Conservation (phyloP, 1,140 invertebrate species). For the Drosophila chauvacae region DNA sequence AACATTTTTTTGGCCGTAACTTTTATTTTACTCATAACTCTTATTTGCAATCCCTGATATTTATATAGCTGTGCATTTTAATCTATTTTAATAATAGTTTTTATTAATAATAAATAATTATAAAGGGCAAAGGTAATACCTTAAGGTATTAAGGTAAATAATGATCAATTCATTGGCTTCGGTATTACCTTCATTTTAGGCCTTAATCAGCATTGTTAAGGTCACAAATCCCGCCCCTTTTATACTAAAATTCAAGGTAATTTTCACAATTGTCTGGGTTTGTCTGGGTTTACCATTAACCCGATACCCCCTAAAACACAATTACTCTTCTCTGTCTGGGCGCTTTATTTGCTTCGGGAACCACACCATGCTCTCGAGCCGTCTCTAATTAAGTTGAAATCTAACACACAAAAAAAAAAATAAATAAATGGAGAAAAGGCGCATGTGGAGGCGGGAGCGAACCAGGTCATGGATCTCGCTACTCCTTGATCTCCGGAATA, state of each 20-base stretch:
- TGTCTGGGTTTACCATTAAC: background rate
- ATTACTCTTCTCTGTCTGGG: constrained; percentile 12
- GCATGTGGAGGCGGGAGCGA: background rate
- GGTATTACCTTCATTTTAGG: background rate
- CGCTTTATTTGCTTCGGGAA: constrained; percentile 64
- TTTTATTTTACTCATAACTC: too few relatives aligned
- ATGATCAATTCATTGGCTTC: background rate
- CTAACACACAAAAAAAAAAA: constrained; percentile 35
- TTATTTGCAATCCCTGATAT: too few relatives aligned
- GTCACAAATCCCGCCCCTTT: background rate
- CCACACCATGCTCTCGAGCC: constrained; percentile 40
- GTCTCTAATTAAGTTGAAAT: constrained; percentile 14
- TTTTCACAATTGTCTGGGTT: background rate
- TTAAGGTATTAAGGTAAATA: too few relatives aligned
- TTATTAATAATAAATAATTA: background rate
- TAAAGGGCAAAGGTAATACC: background rate
- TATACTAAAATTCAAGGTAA: fast-evolving
- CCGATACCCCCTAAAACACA: constrained; percentile 1
- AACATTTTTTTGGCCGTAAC: too few relatives aligned
- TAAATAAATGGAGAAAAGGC: background rate
- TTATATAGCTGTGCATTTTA: background rate
- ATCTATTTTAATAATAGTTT: background rate
- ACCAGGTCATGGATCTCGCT: constrained; percentile 11
- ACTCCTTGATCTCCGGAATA: constrained; percentile 69
- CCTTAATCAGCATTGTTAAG: background rate